Evolutionary conservation across 2,797 vertebrate species (phyloP), one percentile per base, ranked within the genome.

Genomic region (Urosaurus nigricauda): DNA sequence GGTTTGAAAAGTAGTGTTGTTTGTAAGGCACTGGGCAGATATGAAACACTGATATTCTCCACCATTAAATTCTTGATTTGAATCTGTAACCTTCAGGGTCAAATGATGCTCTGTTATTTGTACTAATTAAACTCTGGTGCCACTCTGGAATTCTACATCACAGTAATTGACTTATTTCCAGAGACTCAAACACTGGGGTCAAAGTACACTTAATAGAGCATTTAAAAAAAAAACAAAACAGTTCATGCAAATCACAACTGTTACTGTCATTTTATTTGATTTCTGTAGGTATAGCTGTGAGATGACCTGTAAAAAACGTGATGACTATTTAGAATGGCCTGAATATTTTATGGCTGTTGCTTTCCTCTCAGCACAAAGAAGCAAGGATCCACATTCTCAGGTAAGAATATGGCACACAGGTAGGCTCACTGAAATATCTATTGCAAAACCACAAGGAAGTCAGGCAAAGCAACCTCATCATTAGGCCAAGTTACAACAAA

Each of bases 321-420:
- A 98, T 5, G 98, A 98, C 94, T 99, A 99, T 94, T 96, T 99
- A 95, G 98, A 99, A 87, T 99, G 99, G 98, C 98, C 98, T 0
- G 99, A 99, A 90, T 99, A 99, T 96, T 99, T 99, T 86, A 99
- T 99, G 98, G 98, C 98, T 4, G 98, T 99, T 37, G 99, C 99
- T 12, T 99, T 99, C 95, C 96, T 99, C 87, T 99, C 98, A 6
- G 98, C 99, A 21, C 99, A 99, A 94, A 98, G 99, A 95, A 99
- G 98, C 96, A 99, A 99, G 95, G 98, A 99, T 95, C 98, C 99
- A 51, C 99, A 94, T 95, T 99, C 98, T 65, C 98, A 99, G 97
- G 98, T 98, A 96, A 93, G 85, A 68, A 83, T 17, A 53, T 58
- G 87, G 32, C 0, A 0, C 84, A 7, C 53, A 86, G 87, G 90